Conservation (phyloP, 2,797 vertebrate genomes). For the Tamandua tetradactyla region DNA sequence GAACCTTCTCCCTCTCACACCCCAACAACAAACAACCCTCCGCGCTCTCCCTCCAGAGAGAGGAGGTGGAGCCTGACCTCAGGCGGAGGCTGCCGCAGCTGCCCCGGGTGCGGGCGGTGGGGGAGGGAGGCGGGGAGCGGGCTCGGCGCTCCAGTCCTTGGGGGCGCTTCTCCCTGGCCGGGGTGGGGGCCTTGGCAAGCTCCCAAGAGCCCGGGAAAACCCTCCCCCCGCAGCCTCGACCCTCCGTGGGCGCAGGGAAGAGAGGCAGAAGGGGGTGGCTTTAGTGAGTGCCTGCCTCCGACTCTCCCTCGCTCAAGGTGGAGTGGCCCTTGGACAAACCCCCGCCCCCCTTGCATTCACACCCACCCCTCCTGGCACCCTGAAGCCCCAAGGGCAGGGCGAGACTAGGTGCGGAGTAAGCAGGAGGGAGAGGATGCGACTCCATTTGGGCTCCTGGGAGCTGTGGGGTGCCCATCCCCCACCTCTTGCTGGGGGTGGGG, state of each 20-base stretch:
- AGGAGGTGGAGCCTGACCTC: slow-evolving; percentile 78
- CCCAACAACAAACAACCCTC: slow-evolving; percentile 78
- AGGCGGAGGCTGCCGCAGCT: slow-evolving; percentile 74
- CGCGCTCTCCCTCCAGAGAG: slow-evolving; percentile 67
- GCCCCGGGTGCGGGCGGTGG: neutral
- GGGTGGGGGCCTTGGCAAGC: slow-evolving; percentile 42
- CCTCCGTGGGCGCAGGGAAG: slow-evolving; percentile 34
- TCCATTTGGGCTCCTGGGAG: slow-evolving; percentile 20
- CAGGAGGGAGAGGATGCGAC: slow-evolving; percentile 29
- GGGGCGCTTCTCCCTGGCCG: slow-evolving; percentile 52
- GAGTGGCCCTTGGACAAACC: slow-evolving; percentile 27
- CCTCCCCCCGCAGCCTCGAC: neutral
- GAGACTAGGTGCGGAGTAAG: slow-evolving; percentile 22
- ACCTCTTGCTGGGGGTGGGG: slow-evolving; percentile 6
- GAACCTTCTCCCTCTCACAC: slow-evolving; percentile 77
- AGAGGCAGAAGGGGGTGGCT: slow-evolving; percentile 47
- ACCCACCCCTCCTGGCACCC: neutral
- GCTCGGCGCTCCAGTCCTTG: slow-evolving; percentile 23
- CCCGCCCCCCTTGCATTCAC: neutral
- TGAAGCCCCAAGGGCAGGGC: neutral
- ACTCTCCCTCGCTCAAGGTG: neutral
- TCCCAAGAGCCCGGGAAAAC: neutral
- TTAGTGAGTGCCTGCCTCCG: slow-evolving; percentile 36
- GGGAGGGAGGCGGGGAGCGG: neutral
- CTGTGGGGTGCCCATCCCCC: slow-evolving; percentile 76